Conservation (phyloP, 2,113 vertebrate genomes). For the Calonectris borealis region DNA sequence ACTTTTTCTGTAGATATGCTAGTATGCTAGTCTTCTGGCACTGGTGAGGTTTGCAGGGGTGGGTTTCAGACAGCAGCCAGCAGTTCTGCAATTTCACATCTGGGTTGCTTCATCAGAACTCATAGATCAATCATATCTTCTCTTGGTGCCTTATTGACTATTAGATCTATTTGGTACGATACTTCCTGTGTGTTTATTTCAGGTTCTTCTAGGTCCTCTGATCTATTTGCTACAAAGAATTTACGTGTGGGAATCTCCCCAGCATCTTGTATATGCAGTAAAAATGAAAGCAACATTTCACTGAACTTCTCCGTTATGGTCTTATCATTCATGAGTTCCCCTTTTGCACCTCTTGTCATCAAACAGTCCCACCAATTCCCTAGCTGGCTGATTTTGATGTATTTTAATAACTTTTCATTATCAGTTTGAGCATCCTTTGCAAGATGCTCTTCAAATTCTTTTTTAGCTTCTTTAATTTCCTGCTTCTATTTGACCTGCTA, state of each 20-base stretch:
- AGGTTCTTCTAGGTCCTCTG: not conserved
- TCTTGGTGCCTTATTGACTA: not conserved
- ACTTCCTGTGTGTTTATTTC: not conserved
- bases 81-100: not conserved
- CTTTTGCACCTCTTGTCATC: not conserved
- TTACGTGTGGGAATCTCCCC: not conserved
- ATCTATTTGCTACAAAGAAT: not conserved
- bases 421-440: not conserved
- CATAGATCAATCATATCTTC: not conserved
- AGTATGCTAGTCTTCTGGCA: not conserved
- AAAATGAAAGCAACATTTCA: not conserved
- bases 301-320: not conserved
- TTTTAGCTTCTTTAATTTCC: conserved; percentile 46
- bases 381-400: not conserved
- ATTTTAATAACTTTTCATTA: conserved; percentile 32
- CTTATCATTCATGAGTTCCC: not conserved
- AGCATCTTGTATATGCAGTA: not conserved
- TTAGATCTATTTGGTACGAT: not conserved
- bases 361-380: not conserved
- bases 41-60: not conserved
- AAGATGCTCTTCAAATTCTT: conserved; percentile 8
- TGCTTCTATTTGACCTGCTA: not conserved
- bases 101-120: not conserved
- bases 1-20: not conserved
- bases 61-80: not conserved